Base-by-base conservation (phyloP, 2,797 vertebrate species). In the Poecilia velifera region DNA sequence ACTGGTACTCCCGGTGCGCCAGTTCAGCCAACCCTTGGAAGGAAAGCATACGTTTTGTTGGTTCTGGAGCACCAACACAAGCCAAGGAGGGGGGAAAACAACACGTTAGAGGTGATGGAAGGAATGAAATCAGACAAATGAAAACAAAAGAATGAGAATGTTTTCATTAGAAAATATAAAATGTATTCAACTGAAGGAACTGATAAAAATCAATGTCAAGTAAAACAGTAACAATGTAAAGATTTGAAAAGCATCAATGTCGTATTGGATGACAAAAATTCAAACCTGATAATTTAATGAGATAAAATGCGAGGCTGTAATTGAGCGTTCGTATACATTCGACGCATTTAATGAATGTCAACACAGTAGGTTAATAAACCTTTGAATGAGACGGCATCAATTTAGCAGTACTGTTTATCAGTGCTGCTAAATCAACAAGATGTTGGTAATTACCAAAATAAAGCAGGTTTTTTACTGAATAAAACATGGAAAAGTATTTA, bases 11-110 rank as follows among this genome's bases (percentile, higher is more conserved):
- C 76, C 98, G 97, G 94, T 99, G 98, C 95, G 98, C 98, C 97
- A 99, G 96, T 95, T 99, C 98, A 88, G 98, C 98, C 97, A 99
- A 97, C 97, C 98, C 98, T 99, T 99, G 98, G 98, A 99, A 99
- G 97, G 98, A 99, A 99, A 99, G 98, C 96, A 99, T 97, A 99
- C 95, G 97, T 99, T 98, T 99, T 96, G 97, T 99, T 96, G 98
- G 97, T 99, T 99, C 98, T 98, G 97, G 96, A 97, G 97, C 97
- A 98, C 97, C 98, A 97, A 98, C 97, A 97, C 96, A 97, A 96
- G 96, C 96, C 96, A 96, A 96, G 96, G 95, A 90, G 88, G 91
- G 93, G 95, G 87, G 89, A 93, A 97, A 96, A 97, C 95, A 97
- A 97, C 96, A 97, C 92, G 96, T 99, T 99, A 99, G 97, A 98